Percentiles rank a stretch among this genome's conserved stretches.
These are phyloP conservation scores for Adelognathus sp. DNA, from an alignment of 2,888 invertebrate genomes.

Conservation along the genomic window DNA sequence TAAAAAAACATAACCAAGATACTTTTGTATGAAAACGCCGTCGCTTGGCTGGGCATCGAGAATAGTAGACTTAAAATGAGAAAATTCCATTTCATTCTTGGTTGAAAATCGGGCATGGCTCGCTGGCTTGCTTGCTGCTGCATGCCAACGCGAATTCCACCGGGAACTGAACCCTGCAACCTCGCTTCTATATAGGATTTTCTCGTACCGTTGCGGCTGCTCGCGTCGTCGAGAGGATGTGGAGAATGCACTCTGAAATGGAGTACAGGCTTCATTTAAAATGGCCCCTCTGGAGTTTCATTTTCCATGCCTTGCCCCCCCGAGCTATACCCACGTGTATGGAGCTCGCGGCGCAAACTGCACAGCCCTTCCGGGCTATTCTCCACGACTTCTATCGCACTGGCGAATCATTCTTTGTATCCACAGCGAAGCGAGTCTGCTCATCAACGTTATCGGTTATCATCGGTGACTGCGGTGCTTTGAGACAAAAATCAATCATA, in stretches of 20 bases:
- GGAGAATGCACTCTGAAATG: slow-evolving; percentile 60
- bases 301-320: slow-evolving; percentile 45
- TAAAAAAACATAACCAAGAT: slow-evolving; percentile 13
- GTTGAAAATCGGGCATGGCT: slow-evolving; percentile 38
- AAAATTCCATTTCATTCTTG: slow-evolving; percentile 57
- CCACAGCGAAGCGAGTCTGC: background rate
- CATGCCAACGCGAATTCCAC: slow-evolving; percentile 58
- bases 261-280: slow-evolving; percentile 59
- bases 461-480: background rate
- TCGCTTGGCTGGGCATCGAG: slow-evolving; percentile 14
- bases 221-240: slow-evolving; percentile 57
- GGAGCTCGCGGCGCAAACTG: no score
- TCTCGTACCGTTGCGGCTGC: slow-evolving; percentile 53
- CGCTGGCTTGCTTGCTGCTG: slow-evolving; percentile 4
- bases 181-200: slow-evolving; percentile 40
- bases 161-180: slow-evolving; percentile 39
- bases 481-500: no score
- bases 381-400: slow-evolving; percentile 3
- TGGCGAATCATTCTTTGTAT: slow-evolving; percentile 13
- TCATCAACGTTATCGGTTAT: slow-evolving; percentile 2
- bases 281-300: slow-evolving; percentile 56
- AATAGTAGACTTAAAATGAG: slow-evolving; percentile 46
- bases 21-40: slow-evolving; percentile 12
- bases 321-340: background rate
- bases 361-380: slow-evolving; percentile 5